Conservation (phyloP, 2,113 vertebrate species). For the Echinops telfairi region DNA sequence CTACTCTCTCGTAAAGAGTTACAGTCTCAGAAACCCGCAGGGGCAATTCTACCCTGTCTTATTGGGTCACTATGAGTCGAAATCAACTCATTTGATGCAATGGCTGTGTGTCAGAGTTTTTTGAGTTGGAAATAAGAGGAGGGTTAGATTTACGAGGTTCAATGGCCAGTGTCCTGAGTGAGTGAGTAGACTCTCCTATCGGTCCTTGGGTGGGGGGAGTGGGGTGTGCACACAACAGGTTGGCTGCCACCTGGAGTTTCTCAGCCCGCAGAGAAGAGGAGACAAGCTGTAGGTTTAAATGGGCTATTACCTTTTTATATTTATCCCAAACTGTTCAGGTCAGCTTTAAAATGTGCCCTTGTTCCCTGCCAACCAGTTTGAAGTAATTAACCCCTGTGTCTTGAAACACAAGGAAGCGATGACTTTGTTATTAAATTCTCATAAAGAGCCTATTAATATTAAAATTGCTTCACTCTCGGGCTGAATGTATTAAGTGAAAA, state of each 20-base stretch:
- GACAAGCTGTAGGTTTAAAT: constrained; percentile 15
- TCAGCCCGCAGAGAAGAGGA: not conserved
- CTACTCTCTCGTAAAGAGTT: no score
- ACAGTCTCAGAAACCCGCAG: no score
- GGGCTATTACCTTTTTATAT: constrained; percentile 69
- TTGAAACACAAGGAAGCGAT: constrained; percentile 83
- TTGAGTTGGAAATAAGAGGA: not conserved
- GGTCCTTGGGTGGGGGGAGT: not conserved
- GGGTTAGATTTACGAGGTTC: not conserved
- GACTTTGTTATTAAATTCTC: constrained; percentile 84
- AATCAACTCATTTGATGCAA: no score
- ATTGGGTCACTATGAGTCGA: no score
- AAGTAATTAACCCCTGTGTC: constrained; percentile 84
- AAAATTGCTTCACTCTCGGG: constrained; percentile 82
- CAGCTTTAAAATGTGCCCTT: constrained; percentile 80
- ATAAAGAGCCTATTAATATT: constrained; percentile 85
- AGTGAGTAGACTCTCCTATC: not conserved
- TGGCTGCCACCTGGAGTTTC: not conserved
- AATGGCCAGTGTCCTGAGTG: not conserved
- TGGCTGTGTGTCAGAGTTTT: no score
- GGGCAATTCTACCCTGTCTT: no score
- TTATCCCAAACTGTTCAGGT: constrained; percentile 75
- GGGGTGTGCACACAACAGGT: not conserved
- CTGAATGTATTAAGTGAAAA: constrained; percentile 77
- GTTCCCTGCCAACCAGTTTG: constrained; percentile 74